These are phyloP conservation scores for Muntiacus muntjak DNA, from an alignment of 2,113 vertebrate genomes.

Conservation along the genomic window DNA sequence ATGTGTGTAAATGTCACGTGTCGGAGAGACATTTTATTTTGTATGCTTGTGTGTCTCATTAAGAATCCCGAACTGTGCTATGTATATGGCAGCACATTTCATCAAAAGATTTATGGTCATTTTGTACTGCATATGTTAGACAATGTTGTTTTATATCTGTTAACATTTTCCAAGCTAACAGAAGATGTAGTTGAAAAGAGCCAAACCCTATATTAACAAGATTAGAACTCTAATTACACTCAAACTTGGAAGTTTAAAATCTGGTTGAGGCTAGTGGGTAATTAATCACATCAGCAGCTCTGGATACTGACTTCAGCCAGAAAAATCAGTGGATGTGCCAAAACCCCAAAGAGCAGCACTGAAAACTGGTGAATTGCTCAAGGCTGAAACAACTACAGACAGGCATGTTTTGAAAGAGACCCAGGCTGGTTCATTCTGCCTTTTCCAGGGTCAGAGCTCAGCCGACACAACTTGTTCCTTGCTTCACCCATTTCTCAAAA, in stretches of 20 bases:
- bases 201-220: background rate
- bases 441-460: background rate
- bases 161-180: background rate
- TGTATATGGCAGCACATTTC: background rate
- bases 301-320: background rate
- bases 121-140: background rate
- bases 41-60: background rate
- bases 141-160: background rate
- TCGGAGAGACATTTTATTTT: background rate
- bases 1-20: background rate
- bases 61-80: background rate
- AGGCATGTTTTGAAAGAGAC: background rate
- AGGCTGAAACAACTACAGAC: background rate
- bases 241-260: background rate
- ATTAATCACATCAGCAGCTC: background rate
- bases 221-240: background rate
- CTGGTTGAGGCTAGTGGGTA: background rate
- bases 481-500: constrained; percentile 56
- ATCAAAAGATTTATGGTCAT: background rate
- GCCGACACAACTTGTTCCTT: constrained; percentile 41
- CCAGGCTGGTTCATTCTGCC: background rate
- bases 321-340: background rate
- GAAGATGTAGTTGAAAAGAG: background rate
- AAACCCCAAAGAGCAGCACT: background rate
- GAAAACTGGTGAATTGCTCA: background rate